phyloP scores from a whole-genome alignment of 2,797 vertebrate genomes.

The Simalia tracyae region DNA sequence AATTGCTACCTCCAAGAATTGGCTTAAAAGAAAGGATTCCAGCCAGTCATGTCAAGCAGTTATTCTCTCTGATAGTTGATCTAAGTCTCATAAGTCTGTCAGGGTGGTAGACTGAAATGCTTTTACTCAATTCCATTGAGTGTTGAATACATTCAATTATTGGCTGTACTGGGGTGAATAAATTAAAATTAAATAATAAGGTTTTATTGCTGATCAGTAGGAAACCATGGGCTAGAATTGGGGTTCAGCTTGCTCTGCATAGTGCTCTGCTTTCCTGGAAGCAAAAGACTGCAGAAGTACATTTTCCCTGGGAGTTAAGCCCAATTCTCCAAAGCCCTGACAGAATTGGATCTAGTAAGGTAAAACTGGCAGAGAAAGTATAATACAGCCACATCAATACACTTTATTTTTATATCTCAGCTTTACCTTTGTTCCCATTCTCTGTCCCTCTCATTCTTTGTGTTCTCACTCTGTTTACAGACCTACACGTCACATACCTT shows the following conservation, averaged over 20 bases:
- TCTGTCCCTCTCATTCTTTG: not conserved
- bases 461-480: not conserved
- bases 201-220: not conserved
- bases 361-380: not conserved
- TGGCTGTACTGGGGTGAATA: not conserved
- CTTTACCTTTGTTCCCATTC: not conserved
- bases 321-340: not conserved
- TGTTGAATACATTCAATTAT: not conserved
- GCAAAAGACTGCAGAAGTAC: not conserved
- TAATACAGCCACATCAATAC: not conserved
- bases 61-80: not conserved
- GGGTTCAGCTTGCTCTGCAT: not conserved
- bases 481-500: too few species aligned
- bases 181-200: not conserved
- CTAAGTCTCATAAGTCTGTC: not conserved
- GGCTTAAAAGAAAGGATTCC: not conserved
- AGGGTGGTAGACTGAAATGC: not conserved
- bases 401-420: not conserved
- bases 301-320: not conserved
- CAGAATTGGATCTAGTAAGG: not conserved
- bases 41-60: not conserved
- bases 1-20: not conserved
- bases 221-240: not conserved
- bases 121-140: not conserved
- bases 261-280: not conserved